Evolutionary conservation across 1,140 invertebrate species (phyloP), one percentile per base, ranked within the genome.

Genomic region (Drosophila kikkawai): DNA sequence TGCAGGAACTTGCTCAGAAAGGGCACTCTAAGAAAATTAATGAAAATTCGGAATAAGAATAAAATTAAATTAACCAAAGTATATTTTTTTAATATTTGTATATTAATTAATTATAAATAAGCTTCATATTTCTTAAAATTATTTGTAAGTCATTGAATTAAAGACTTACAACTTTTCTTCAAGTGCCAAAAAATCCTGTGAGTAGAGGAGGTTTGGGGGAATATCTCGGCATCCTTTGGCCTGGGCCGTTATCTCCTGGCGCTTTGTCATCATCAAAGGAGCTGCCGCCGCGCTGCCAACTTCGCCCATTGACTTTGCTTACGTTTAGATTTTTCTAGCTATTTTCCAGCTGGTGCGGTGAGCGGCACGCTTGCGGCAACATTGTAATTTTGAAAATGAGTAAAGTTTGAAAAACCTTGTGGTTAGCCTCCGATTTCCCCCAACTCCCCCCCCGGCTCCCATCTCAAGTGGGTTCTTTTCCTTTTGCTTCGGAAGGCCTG

Each of bases 341-440:
- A 51, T 56, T 44, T 34, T 67, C 58, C 59, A 71, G 65, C 42
- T 82, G 74, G 53, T 90, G 86, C 60, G 84, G 84, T 88, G 67
- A 81, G 63, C 69, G 82, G 69, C 83, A 74, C 80, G 87, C 87
- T 87, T 83, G 81, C 79, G 88, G 88, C 76, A 86, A 91, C 88
- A 91, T 91, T 91, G 88, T 91, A 91, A 91, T 92, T 92, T 92
- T 91, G 86, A 92, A 92, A 92, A 92, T 92, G 86, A 92, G 91
- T 91, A 92, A 92, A 92, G 91, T 92, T 91, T 91, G 73, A 77
- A 90, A 90, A 90, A 81, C 78, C 85, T 76, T 90, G 85, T 81
- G 85, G 85, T 50, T 47, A 44, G 41, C 42, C 58, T n/a, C 44
- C 67, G 66, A 57, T 60, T 73, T 58, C 13, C 44, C 29, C 55